Percentiles rank a stretch among this genome's conserved stretches.
Evolutionary conservation across 2,113 vertebrate species (phyloP).

Genomic region (Cathartes aura): DNA sequence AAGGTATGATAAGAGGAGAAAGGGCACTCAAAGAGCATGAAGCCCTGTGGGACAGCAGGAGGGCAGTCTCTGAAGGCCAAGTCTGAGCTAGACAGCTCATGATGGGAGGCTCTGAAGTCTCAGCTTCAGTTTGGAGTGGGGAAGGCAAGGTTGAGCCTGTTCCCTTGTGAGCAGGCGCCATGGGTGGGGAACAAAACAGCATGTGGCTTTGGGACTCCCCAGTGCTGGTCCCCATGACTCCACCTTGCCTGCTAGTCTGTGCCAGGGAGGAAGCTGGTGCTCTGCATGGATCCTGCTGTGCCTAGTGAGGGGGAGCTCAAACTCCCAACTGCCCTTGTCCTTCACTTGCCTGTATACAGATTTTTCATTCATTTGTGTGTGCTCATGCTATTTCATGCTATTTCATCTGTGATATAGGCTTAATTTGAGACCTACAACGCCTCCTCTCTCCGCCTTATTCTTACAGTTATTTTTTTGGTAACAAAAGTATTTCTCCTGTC

Average conservation of each 20-base stretch:
- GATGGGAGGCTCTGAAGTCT: background rate
- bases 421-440: background rate
- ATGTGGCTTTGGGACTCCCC: background rate
- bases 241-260: background rate
- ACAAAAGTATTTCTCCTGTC: background rate
- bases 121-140: background rate
- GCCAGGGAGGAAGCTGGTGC: background rate
- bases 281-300: background rate
- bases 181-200: background rate
- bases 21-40: background rate
- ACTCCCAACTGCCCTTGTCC: background rate
- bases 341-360: background rate
- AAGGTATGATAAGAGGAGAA: background rate
- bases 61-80: background rate
- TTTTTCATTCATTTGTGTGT: background rate
- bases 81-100: background rate
- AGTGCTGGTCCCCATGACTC: background rate
- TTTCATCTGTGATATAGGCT: background rate
- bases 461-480: background rate
- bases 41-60: background rate
- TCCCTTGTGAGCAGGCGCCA: background rate
- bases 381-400: background rate
- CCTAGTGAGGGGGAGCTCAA: rapidly evolving
- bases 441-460: background rate
- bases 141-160: background rate